Evolutionary conservation across 2,113 vertebrate genomes (phyloP), one percentile per base, ranked within the genome.

Genomic region (Microtus montanus): DNA sequence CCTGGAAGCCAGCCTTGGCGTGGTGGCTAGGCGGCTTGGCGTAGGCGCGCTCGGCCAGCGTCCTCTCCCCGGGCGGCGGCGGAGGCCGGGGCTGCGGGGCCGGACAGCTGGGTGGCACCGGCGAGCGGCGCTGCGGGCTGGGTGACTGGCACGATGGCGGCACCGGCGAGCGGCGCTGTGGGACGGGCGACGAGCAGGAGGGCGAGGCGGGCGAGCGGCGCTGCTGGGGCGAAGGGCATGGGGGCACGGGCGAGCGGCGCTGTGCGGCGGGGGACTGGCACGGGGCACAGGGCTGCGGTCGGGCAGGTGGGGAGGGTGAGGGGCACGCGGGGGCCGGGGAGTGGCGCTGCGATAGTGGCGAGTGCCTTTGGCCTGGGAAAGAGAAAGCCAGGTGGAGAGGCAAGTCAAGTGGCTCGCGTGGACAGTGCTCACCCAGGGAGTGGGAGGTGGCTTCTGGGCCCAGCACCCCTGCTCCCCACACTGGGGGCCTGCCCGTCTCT

Each of bases 1-100:
- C 99, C 95, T 99, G 99, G 98, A 99, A 99, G 93, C 99, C 99
- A 49, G 99, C 99, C 87, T 99, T 99, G 96, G 99, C 98, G 97
- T 99, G 99, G 82, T 99, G 99, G 94, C 98, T 99, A 44, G 99
- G 97, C 0, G 99, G 99, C 77, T 99, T 99, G 94, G 99, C 98
- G 87, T 99, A 99, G 38, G 97, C 98, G 77, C 99, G 98, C 20
- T 99, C 99, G 6, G 99, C 98, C 28, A 98, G 35, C 70, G 97
- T 97, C 95, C 99, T 97, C 61, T 99, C 99, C 1, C 98, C 98
- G 0, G 99, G 98, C 52, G 98, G 98, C 58, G 98, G 97, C 1
- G 99, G 99, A 3, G 99, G 98, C 88, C 99, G 99, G 0, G 98
- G 99, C 93, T 89, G 95, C 68, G 97, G 94, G 74, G 98, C 97